phyloP scores from a whole-genome alignment of 2,888 invertebrate genomes.

The Rutpela maculata region DNA sequence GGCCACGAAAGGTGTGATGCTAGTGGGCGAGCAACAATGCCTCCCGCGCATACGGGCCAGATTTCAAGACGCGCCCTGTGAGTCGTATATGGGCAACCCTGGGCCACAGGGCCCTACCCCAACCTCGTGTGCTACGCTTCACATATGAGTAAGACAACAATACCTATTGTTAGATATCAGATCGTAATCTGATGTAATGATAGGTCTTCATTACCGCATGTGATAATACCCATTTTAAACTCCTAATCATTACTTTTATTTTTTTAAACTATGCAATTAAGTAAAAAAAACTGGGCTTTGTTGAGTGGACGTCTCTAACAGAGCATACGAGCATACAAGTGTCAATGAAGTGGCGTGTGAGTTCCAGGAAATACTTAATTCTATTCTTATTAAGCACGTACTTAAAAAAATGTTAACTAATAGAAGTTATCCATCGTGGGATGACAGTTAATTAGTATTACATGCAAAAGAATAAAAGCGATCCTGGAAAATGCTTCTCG shows the following conservation, averaged over 20 bases:
- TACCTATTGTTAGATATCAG: slow-evolving; percentile 36
- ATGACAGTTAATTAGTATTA: too few relatives aligned
- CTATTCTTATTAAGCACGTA: too few relatives aligned
- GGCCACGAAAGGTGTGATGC: slow-evolving; percentile 38
- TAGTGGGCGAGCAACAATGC: slow-evolving; percentile 39
- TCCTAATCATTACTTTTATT: not conserved
- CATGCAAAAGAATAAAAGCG: too few relatives aligned
- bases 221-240: slow-evolving; percentile 17
- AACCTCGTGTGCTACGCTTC: slow-evolving; percentile 24
- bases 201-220: slow-evolving; percentile 24
- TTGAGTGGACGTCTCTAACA: too few relatives aligned
- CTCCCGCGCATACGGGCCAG: slow-evolving; percentile 36
- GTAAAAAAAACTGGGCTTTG: too few relatives aligned
- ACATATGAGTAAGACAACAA: slow-evolving; percentile 26
- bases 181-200: slow-evolving; percentile 28
- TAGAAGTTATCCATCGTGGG: too few relatives aligned
- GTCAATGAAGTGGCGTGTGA: too few relatives aligned
- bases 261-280: not conserved
- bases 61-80: slow-evolving; percentile 34
- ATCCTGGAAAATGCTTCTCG: too few relatives aligned
- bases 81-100: slow-evolving; percentile 31
- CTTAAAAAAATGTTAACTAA: too few relatives aligned
- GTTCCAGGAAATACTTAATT: too few relatives aligned
- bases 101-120: slow-evolving; percentile 30
- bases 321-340: too few relatives aligned